These are phyloP conservation scores for Lipophrys pholis DNA, from an alignment of 2,113 vertebrate species.

Conservation along the genomic window DNA sequence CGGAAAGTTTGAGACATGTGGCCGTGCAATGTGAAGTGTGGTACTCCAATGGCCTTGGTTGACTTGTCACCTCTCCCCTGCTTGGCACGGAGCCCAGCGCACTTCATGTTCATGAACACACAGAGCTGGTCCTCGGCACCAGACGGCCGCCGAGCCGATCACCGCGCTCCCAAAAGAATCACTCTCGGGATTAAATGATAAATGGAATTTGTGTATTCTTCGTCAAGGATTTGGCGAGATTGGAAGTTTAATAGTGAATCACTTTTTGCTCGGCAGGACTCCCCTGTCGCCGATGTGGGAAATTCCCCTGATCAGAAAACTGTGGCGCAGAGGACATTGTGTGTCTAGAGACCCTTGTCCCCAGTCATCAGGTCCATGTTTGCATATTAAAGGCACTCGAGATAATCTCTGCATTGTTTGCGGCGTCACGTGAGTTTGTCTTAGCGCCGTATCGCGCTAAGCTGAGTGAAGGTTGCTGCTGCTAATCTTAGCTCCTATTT, in stretches of 20 bases:
- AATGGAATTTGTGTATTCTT: neutral
- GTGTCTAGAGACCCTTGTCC: neutral
- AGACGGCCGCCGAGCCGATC: neutral
- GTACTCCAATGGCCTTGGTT: slow-evolving; percentile 21
- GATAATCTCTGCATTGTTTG: neutral
- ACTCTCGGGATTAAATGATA: neutral
- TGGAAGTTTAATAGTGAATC: neutral
- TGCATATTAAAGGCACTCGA: slow-evolving; percentile 1
- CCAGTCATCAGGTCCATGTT: neutral
- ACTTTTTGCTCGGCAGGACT: neutral
- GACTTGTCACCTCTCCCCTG: slow-evolving; percentile 53
- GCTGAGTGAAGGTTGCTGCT: neutral
- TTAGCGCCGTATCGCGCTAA: neutral
- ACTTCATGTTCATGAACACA: slow-evolving; percentile 12
- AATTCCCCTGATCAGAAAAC: too few species aligned
- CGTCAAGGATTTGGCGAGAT: neutral
- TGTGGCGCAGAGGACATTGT: neutral
- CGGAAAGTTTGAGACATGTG: slow-evolving; percentile 67
- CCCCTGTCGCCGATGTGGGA: neutral
- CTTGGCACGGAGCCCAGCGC: slow-evolving; percentile 48
- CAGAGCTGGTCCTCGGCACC: too few species aligned
- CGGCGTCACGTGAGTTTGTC: too few species aligned
- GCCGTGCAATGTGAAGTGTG: slow-evolving; percentile 59
- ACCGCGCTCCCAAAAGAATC: too few species aligned
- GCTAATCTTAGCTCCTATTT: slow-evolving; percentile 32